Percentiles rank a stretch among this genome's conserved stretches.
Conservation (phyloP, 2,888 invertebrate species). For the Trachelus troglodyta region DNA sequence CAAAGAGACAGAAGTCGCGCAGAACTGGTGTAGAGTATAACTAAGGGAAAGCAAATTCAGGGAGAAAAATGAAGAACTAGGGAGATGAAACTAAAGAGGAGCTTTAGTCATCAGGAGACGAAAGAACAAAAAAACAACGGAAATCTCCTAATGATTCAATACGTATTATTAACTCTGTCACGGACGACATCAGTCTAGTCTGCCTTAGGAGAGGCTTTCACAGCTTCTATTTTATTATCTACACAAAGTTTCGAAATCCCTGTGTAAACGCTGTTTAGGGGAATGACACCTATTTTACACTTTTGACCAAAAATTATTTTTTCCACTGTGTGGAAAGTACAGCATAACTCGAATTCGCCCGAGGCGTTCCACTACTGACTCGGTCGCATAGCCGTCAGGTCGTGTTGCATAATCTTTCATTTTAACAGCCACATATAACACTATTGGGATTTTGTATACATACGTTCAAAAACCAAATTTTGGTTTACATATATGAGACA, state of each 20-base stretch:
- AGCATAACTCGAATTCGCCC: background rate
- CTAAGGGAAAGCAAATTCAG: background rate
- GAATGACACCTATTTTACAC: background rate
- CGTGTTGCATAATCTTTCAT: background rate
- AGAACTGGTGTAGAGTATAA: background rate
- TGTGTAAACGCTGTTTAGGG: background rate
- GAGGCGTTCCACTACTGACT: background rate
- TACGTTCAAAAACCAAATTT: background rate
- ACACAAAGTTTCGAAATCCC: too few species aligned
- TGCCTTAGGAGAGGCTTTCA: background rate
- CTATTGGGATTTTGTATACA: background rate
- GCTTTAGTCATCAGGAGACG: background rate
- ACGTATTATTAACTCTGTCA: slow-evolving; percentile 1
- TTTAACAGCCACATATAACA: background rate
- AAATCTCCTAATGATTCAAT: background rate
- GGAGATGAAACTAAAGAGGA: background rate
- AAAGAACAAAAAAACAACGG: background rate
- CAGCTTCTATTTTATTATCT: background rate
- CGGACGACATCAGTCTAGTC: background rate
- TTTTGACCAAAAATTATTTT: background rate
- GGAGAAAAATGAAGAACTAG: background rate
- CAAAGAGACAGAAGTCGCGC: background rate
- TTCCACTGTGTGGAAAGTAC: background rate
- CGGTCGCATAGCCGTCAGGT: background rate
- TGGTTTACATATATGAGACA: background rate